A percentile compares a stretch with the other conserved stretches of the same genome.
These are phyloP conservation scores for Lapara coniferarum DNA, from an alignment of 2,888 invertebrate genomes.

Conservation along the genomic window DNA sequence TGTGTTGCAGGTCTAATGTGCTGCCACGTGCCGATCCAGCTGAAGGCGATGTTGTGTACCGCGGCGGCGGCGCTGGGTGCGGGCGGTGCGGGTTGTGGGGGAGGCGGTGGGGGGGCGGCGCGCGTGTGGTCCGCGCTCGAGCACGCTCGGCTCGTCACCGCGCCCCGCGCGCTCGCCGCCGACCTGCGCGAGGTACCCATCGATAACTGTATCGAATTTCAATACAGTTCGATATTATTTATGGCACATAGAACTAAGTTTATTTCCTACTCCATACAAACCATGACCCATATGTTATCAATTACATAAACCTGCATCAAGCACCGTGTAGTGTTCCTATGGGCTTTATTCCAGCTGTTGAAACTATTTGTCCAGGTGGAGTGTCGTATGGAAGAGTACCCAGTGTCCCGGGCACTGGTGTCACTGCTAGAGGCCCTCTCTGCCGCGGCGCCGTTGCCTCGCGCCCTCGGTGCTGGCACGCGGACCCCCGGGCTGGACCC, in stretches of 20 bases:
- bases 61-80: slow-evolving; percentile 91
- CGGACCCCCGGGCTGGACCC: slow-evolving; percentile 94
- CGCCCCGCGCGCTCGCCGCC: slow-evolving; percentile 87
- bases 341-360: neutral
- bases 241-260: no score
- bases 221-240: no score
- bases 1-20: slow-evolving; percentile 86
- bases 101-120: slow-evolving; percentile 89
- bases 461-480: slow-evolving; percentile 91
- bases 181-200: slow-evolving; percentile 95
- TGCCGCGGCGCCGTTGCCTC: slow-evolving; percentile 87
- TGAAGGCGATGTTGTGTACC: slow-evolving; percentile 93
- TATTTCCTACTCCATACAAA: no score
- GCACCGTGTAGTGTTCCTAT: no score
- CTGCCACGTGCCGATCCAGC: slow-evolving; percentile 92
- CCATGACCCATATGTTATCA: no score
- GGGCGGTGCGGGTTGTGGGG: slow-evolving; percentile 88
- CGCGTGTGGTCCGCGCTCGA: slow-evolving; percentile 94
- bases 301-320: no score
- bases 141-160: slow-evolving; percentile 89
- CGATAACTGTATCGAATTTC: no score
- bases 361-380: slow-evolving; percentile 82
- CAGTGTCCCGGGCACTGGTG: slow-evolving; percentile 92
- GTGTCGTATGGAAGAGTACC: slow-evolving; percentile 94
- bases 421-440: slow-evolving; percentile 89